Evolutionary conservation across 2,888 invertebrate genomes (phyloP).

Genomic region (Germaria angustata): DNA sequence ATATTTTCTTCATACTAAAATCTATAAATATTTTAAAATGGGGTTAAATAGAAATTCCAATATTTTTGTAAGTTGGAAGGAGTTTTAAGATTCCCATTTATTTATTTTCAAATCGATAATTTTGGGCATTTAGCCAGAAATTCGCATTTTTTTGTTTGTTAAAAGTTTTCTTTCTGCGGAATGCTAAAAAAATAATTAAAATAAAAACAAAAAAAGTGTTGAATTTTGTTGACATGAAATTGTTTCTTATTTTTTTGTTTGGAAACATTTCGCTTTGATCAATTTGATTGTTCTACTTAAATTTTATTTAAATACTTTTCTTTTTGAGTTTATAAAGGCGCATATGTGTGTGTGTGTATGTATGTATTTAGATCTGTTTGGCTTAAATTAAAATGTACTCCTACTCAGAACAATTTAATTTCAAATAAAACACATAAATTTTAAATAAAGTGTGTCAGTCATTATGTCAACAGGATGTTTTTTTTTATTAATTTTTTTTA

Average conservation of each 20-base stretch:
- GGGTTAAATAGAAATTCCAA: background rate
- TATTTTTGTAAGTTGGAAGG: background rate
- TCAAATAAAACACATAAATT: background rate
- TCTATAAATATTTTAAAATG: slow-evolving; percentile 6
- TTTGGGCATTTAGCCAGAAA: slow-evolving; percentile 47
- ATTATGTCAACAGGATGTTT: background rate
- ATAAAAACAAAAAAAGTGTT: background rate
- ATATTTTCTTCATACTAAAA: background rate
- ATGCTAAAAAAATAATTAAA: background rate
- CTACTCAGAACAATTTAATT: background rate
- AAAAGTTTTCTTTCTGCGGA: background rate
- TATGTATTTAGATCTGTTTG: background rate
- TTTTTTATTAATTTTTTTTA: background rate
- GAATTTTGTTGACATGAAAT: slow-evolving; percentile 15
- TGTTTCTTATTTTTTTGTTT: background rate
- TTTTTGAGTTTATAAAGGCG: background rate
- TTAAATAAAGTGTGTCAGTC: background rate
- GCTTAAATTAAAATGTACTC: slow-evolving; percentile 3
- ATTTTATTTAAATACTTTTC: background rate
- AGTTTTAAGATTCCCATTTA: slow-evolving; percentile 5
- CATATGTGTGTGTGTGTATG: too few relatives aligned
- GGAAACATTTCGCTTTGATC: background rate
- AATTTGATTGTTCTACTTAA: slow-evolving; percentile 26
- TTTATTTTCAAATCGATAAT: background rate
- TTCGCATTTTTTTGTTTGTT: background rate